phyloP scores from a whole-genome alignment of 2,888 invertebrate species.

The Mystacides longicornis region DNA sequence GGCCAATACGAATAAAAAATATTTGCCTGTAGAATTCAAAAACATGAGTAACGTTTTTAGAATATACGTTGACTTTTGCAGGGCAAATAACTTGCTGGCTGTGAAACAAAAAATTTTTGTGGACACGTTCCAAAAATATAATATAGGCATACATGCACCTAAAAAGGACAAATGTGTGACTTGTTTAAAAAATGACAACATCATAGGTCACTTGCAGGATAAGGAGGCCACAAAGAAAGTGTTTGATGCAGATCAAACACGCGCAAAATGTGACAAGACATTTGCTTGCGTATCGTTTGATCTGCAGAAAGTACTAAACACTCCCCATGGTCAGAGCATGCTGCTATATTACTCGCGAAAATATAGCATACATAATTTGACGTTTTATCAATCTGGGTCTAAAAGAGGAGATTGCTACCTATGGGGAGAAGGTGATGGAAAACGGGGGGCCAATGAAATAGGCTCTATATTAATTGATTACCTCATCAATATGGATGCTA shows the following conservation, averaged over 20 bases:
- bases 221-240: conserved; percentile 1
- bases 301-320: conserved; percentile 6
- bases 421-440: not conserved
- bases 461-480: not conserved
- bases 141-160: not conserved
- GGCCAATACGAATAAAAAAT: not conserved
- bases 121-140: not conserved
- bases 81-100: no score
- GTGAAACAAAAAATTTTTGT: not conserved
- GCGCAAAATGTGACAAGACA: not conserved
- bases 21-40: not conserved
- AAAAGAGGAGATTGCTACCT: not conserved
- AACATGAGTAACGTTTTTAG: not conserved
- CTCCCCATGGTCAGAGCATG: conserved; percentile 7
- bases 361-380: conserved; percentile 1
- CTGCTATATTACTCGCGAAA: conserved; percentile 4
- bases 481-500: not conserved
- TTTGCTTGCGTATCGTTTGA: conserved; percentile 4
- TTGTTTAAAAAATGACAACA: not conserved
- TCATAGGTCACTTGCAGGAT: not conserved
- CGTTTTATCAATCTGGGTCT: not conserved
- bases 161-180: conserved; percentile 2
- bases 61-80: not conserved
- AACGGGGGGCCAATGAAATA: not conserved
- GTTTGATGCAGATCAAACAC: conserved; percentile 2